A percentile compares a stretch with the other conserved stretches of the same genome.
These are phyloP conservation scores for Drosophila siamana DNA, from an alignment of 2,888 invertebrate species.

Conservation along the genomic window DNA sequence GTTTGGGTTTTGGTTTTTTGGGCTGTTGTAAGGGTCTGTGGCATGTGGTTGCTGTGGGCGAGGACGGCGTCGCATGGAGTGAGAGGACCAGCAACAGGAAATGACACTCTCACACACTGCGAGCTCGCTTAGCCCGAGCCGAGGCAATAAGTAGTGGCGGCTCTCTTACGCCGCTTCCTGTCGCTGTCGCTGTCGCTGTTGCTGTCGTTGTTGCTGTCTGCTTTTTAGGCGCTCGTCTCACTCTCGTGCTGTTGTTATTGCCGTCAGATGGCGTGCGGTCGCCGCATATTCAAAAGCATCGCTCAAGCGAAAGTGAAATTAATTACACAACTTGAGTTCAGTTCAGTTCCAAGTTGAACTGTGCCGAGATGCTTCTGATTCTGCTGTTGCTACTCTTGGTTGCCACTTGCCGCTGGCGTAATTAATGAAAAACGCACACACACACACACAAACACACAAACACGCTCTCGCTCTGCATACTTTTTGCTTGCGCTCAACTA, in stretches of 20 bases:
- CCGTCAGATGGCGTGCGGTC: constrained; percentile 65
- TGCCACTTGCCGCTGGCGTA: constrained; percentile 48
- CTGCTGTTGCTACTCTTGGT: not conserved
- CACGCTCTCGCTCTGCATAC: no score
- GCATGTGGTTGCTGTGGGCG: no score
- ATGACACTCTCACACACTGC: constrained; percentile 51
- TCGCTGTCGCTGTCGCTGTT: not conserved
- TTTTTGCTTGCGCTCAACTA: no score
- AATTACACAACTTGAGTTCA: constrained; percentile 69
- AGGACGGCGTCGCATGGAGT: not conserved
- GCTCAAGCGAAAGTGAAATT: constrained; percentile 79
- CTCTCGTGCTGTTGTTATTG: constrained; percentile 14
- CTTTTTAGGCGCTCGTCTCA: no score
- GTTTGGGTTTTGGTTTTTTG: no score
- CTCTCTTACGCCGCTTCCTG: not conserved
- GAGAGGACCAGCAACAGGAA: constrained; percentile 48
- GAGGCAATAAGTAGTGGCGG: constrained; percentile 26
- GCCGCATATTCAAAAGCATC: constrained; percentile 76
- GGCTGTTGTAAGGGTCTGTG: not conserved
- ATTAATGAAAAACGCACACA: constrained; percentile 65
- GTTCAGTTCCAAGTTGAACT: constrained; percentile 42
- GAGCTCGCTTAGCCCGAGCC: no score
- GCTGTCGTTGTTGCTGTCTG: no score
- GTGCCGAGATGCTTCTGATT: constrained; percentile 27
- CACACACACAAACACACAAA: not conserved